These are phyloP conservation scores for Semnornis frantzii DNA, from an alignment of 2,113 vertebrate genomes.

Conservation along the genomic window DNA sequence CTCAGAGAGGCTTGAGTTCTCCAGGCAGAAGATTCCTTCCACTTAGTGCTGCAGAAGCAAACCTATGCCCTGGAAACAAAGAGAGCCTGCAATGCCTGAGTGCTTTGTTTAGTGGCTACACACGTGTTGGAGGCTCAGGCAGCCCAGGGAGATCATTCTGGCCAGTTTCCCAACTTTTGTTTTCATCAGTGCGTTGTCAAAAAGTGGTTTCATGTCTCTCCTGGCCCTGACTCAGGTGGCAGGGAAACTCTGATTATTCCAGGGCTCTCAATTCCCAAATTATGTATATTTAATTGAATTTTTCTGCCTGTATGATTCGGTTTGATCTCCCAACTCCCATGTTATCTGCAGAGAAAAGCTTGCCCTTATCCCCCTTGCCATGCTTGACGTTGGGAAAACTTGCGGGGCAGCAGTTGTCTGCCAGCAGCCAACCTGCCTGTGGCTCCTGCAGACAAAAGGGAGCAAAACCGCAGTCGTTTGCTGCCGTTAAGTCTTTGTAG, in stretches of 20 bases:
- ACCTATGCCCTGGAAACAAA: constrained; percentile 19
- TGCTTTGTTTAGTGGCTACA: constrained; percentile 43
- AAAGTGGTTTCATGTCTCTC: constrained; percentile 33
- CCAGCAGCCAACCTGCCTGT: constrained; percentile 7
- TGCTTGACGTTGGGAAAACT: constrained; percentile 28
- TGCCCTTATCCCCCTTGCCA: constrained; percentile 54
- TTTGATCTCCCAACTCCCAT: constrained; percentile 31
- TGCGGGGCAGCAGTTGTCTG: constrained; percentile 25
- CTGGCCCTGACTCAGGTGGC: constrained; percentile 43
- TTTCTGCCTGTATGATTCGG: constrained; percentile 26
- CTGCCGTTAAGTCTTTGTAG: constrained; percentile 59
- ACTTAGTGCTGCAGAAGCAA: constrained; percentile 1
- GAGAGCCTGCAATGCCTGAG: not conserved
- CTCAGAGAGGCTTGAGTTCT: not conserved
- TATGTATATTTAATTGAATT: constrained; percentile 62
- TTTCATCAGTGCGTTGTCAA: constrained; percentile 24
- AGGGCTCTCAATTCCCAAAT: constrained; percentile 30
- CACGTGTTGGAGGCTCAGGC: not conserved
- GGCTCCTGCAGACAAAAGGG: constrained; percentile 58
- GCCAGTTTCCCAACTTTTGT: constrained; percentile 2
- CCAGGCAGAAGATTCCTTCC: not conserved
- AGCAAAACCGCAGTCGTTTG: constrained; percentile 53
- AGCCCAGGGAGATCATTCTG: constrained; percentile 28
- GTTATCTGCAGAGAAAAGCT: constrained; percentile 47
- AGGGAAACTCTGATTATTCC: constrained; percentile 43